Conservation (phyloP, 1,140 invertebrate species). For the Drosophila nannoptera region DNA sequence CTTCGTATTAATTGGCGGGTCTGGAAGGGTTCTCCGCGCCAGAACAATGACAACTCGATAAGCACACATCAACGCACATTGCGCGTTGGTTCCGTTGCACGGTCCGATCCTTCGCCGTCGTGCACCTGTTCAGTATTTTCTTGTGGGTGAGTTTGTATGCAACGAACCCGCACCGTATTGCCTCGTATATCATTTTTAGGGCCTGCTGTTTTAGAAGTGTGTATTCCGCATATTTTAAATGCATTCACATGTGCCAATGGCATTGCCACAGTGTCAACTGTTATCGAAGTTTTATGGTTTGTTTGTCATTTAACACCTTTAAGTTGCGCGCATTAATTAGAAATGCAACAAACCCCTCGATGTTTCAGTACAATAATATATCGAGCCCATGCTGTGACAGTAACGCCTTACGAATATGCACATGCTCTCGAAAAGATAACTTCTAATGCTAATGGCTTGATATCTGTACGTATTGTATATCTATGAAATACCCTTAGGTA, state of each 20-base stretch:
- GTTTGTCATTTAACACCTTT: conserved; percentile 78
- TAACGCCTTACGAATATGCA: conserved; percentile 7
- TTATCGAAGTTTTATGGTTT: conserved; percentile 76
- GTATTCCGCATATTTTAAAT: conserved; percentile 38
- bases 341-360: conserved; percentile 63
- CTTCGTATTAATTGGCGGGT: conserved; percentile 63
- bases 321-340: conserved; percentile 65
- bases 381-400: conserved; percentile 36
- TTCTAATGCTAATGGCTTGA: conserved; percentile 27
- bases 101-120: conserved; percentile 43
- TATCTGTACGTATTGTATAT: not conserved
- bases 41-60: conserved; percentile 76
- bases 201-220: conserved; percentile 45
- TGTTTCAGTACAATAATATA: not conserved
- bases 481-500: conserved; percentile 5
- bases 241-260: conserved; percentile 11
- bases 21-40: conserved; percentile 32
- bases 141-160: conserved; percentile 58
- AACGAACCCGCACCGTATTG: conserved; percentile 14
- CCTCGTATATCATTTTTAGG: conserved; percentile 60
- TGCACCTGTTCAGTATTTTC: conserved; percentile 62
- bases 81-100: conserved; percentile 25
- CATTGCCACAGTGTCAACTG: conserved; percentile 46
- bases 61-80: conserved; percentile 69
- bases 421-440: conserved; percentile 26